Conservation (phyloP, 2,113 vertebrate species). For the Melanocharis versteri region DNA sequence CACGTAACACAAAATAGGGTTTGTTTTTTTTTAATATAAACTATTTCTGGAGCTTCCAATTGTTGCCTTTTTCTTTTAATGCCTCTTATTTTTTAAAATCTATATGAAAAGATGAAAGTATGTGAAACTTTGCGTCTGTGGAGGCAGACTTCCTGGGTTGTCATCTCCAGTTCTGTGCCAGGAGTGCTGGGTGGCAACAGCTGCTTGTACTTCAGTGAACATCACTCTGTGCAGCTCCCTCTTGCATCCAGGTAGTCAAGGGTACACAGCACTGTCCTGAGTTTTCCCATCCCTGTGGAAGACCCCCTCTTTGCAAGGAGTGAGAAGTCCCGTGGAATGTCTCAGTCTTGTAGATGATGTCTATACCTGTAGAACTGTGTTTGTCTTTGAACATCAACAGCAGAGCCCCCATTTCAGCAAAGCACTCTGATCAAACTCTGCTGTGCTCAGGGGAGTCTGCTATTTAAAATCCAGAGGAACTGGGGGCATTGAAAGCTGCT, state of each 20-base stretch:
- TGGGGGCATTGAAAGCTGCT: not conserved
- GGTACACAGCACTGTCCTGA: not conserved
- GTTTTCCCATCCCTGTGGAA: not conserved
- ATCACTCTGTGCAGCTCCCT: not conserved
- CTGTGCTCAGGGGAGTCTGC: not conserved
- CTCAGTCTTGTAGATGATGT: not conserved
- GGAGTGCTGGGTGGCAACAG: not conserved
- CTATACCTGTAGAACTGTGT: not conserved
- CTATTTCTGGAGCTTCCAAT: slow-evolving; percentile 18
- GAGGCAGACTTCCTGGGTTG: not conserved
- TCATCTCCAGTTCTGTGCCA: not conserved
- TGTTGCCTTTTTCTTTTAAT: not conserved
- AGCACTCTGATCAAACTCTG: not conserved
- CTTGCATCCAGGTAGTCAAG: not conserved
- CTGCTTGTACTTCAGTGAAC: not conserved
- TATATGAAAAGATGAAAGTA: not conserved
- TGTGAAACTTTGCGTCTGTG: not conserved
- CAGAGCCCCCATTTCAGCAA: not conserved
- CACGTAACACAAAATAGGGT: not conserved
- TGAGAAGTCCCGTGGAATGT: not conserved
- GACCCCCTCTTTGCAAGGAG: not conserved
- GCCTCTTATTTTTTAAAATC: slow-evolving; percentile 7
- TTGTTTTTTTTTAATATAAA: not conserved
- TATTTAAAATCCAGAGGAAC: not conserved
- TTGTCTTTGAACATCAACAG: not conserved